These are phyloP conservation scores for Leptoteleia sp. DNA, from an alignment of 1,140 invertebrate genomes.

Conservation along the genomic window DNA sequence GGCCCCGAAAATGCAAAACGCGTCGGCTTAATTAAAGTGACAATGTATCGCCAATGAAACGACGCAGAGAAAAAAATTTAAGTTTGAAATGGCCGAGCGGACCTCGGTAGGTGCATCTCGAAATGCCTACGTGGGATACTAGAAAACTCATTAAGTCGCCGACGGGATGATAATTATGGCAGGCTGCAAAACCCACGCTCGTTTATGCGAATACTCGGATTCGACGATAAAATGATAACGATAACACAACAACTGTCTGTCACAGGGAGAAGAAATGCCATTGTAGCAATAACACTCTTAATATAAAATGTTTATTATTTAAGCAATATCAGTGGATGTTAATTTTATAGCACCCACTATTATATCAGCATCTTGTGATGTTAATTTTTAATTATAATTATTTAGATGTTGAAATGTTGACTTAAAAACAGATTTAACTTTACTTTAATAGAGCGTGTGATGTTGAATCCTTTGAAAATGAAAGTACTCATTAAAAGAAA, in stretches of 20 bases:
- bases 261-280: too few relatives aligned
- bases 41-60: conserved; percentile 7
- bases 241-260: conserved; percentile 65
- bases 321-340: too few relatives aligned
- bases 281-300: too few relatives aligned
- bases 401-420: too few relatives aligned
- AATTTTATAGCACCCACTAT: too few relatives aligned
- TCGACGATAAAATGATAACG: conserved; percentile 66
- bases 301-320: too few relatives aligned
- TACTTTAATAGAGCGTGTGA: too few relatives aligned
- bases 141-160: conserved; percentile 65
- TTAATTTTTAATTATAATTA: too few relatives aligned
- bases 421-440: too few relatives aligned
- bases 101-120: conserved; percentile 38
- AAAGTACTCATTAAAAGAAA: too few relatives aligned
- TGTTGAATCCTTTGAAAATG: too few relatives aligned
- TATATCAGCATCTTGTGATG: too few relatives aligned
- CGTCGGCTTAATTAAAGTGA: conserved; percentile 33
- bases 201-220: conserved; percentile 64
- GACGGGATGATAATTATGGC: conserved; percentile 64
- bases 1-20: conserved; percentile 1
- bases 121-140: conserved; percentile 47
- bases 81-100: conserved; percentile 30
- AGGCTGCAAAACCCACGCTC: conserved; percentile 48
- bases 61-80: conserved; percentile 11